Conservation (phyloP, 2,797 vertebrate genomes). For the Myotis planiceps region DNA sequence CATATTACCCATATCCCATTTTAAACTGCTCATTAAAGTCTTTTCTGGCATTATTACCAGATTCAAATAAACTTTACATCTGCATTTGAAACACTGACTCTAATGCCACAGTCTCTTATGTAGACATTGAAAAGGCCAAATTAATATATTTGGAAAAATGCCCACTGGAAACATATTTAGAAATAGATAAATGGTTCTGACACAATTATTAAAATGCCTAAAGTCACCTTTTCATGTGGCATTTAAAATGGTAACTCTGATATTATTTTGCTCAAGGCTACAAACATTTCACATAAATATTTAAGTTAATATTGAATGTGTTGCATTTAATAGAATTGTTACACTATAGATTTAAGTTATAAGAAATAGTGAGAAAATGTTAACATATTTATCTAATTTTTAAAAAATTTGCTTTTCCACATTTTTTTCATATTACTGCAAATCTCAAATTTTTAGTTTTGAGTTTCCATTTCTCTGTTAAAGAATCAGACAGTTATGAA, state of each 20-base stretch:
- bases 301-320: constrained; percentile 48
- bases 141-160: constrained; percentile 54
- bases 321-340: not conserved
- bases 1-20: constrained; percentile 74
- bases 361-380: not conserved
- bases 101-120: constrained; percentile 53
- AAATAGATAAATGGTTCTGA: constrained; percentile 56
- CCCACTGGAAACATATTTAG: constrained; percentile 33
- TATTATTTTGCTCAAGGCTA: not conserved
- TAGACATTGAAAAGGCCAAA: constrained; percentile 67
- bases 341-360: constrained; percentile 35
- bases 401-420: not conserved
- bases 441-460: not conserved
- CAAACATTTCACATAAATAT: not conserved
- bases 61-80: constrained; percentile 57
- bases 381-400: not conserved
- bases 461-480: not conserved
- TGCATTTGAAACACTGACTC: constrained; percentile 62
- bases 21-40: constrained; percentile 77
- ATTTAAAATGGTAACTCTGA: constrained; percentile 35
- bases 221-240: constrained; percentile 10
- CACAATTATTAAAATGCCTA: constrained; percentile 1
- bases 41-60: constrained; percentile 70
- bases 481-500: not conserved
- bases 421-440: not conserved